Evolutionary conservation across 1,140 invertebrate species (phyloP).

Genomic region (Matsumurasca onukii): DNA sequence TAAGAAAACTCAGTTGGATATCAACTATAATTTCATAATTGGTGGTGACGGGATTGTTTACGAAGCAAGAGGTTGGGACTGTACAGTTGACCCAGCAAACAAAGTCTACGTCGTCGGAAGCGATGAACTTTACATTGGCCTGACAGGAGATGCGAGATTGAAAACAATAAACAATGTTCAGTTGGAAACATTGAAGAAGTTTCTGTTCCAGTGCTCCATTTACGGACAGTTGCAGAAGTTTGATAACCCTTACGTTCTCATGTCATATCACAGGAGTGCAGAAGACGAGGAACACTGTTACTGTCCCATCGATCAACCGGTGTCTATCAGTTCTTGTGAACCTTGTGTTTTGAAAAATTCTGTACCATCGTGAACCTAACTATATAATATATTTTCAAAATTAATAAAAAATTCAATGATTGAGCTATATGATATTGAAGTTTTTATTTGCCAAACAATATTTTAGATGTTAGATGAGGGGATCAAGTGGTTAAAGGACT

Average conservation of each 20-base stretch:
- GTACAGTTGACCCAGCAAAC: not conserved
- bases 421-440: too few relatives aligned
- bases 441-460: too few relatives aligned
- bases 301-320: too few relatives aligned
- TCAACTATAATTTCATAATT: conserved; percentile 23
- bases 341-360: not conserved
- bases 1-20: not conserved
- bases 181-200: not conserved
- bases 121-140: not conserved
- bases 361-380: too few relatives aligned
- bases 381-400: too few relatives aligned
- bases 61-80: not conserved
- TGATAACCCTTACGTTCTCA: not conserved
- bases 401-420: too few relatives aligned
- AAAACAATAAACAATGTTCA: not conserved
- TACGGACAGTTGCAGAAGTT: not conserved
- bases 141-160: not conserved
- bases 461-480: too few relatives aligned
- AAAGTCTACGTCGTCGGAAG: not conserved
- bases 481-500: too few relatives aligned
- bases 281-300: not conserved
- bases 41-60: conserved; percentile 17
- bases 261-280: not conserved
- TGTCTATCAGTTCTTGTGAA: not conserved
- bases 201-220: not conserved